phyloP scores from a whole-genome alignment of 2,797 vertebrate genomes.

The Botia almorhae region DNA sequence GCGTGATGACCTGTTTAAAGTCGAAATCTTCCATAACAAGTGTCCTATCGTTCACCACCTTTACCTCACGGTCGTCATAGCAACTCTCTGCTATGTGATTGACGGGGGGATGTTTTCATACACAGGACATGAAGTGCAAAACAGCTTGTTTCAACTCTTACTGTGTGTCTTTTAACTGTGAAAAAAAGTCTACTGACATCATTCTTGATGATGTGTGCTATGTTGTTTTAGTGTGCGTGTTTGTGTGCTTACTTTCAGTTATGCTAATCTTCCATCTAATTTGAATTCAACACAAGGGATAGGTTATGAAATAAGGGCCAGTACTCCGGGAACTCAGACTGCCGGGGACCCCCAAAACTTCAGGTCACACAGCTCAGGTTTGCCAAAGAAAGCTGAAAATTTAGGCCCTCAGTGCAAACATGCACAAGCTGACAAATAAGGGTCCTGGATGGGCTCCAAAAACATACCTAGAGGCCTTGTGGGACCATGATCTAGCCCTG shows the following conservation, averaged over 20 bases:
- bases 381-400: not conserved
- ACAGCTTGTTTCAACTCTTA: not conserved
- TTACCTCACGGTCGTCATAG: constrained; percentile 42
- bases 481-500: not conserved
- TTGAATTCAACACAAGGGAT: not conserved
- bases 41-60: constrained; percentile 55
- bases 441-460: not conserved
- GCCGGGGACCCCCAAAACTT: no score
- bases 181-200: no score
- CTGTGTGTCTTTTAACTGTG: not conserved
- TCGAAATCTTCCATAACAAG: constrained; percentile 49
- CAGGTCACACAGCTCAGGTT: no score
- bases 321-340: no score
- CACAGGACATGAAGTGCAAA: constrained; percentile 4
- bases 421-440: not conserved
- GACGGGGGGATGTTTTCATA: not conserved
- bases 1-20: constrained; percentile 55
- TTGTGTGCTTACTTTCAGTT: not conserved
- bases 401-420: not conserved
- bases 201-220: not conserved
- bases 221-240: not conserved
- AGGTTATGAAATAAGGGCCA: not conserved
- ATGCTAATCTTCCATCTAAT: not conserved
- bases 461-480: not conserved
- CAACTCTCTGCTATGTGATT: not conserved